Conservation (phyloP, 1,140 invertebrate species). For the Battus philenor region DNA sequence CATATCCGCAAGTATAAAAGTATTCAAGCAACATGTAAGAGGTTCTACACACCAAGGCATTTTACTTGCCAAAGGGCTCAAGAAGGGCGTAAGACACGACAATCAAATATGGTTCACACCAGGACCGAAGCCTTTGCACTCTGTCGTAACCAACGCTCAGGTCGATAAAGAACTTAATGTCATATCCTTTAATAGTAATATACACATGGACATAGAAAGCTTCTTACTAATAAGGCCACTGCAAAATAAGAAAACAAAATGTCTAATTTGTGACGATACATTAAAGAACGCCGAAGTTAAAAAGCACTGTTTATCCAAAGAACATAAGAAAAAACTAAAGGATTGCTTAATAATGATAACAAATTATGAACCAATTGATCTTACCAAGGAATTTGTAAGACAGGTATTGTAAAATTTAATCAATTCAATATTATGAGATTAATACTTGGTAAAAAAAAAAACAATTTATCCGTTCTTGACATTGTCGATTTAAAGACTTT, state of each 20-base stretch:
- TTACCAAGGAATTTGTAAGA: slow-evolving; percentile 38
- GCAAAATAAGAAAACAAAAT: slow-evolving; percentile 25
- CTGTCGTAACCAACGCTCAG: background rate
- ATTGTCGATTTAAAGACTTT: too few species aligned
- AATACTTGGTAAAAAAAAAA: too few species aligned
- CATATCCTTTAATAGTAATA: slow-evolving; percentile 1
- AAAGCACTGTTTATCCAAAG: slow-evolving; percentile 24
- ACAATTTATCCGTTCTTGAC: too few species aligned
- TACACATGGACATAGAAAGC: slow-evolving; percentile 22
- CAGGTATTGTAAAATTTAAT: slow-evolving; percentile 42
- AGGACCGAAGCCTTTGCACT: background rate
- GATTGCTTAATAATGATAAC: slow-evolving; percentile 16
- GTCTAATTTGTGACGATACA: slow-evolving; percentile 31
- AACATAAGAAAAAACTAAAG: slow-evolving; percentile 31
- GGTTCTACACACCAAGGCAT: slow-evolving; percentile 31
- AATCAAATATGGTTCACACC: background rate
- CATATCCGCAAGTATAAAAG: slow-evolving; percentile 33
- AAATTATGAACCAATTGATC: slow-evolving; percentile 9
- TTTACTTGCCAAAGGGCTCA: slow-evolving; percentile 32
- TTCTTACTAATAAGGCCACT: slow-evolving; percentile 23
- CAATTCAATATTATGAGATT: too few species aligned
- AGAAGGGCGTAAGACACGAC: background rate
- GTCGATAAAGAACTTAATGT: background rate
- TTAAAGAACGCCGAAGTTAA: slow-evolving; percentile 15
- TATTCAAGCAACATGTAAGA: slow-evolving; percentile 36